Base-by-base conservation (phyloP, 2,797 vertebrate genomes). In the Peromyscus aztecus region DNA sequence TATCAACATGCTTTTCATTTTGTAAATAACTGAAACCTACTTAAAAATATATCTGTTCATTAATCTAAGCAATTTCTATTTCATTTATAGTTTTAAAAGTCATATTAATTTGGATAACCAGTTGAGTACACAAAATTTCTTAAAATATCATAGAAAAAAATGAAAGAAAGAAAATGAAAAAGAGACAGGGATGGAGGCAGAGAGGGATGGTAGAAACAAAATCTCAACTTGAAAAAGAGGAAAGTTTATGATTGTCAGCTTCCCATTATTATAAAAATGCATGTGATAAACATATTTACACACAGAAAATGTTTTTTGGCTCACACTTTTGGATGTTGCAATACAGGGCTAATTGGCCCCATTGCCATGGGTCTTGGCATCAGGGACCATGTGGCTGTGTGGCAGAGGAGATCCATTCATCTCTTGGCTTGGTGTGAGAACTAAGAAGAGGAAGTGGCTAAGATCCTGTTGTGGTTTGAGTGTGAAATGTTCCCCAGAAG, bases 1-100 rank as follows among this genome's bases (percentile, higher is more conserved):
- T 95, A 23, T 43, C 82, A 94, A 37, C 19, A 34, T 49, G 37
- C 31, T 49, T 67, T 46, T 83, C 43, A 88, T 89, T 87, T 89
- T 93, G 8, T 65, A 93, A 94, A 65, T 80, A 67, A 82, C 43
- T 0, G 3, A 80, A 73, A 3, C 17, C 7, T 69, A 55, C 17
- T 11, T 71, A 91, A 40, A 69, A 46, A 46, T 69, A 43, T 0
- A 61, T 63, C 13, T 91, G 0, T 11, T 80, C 73, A 61, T 82
- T 92, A 88, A 73, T 1, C 31, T 43, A 71, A 63, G 19, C 2
- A 46, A 65, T 94, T 78, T 82, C 4, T 95, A 12, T 78, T 76
- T 84, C 3, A 1, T 65, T 89, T 65, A 89, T 61, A 13, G 59
- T 46, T 94, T 86, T 11, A 89, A 57, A 86, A 2, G 12, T 76